phyloP scores from a whole-genome alignment of 2,113 vertebrate genomes.

The Alligator sinensis region DNA sequence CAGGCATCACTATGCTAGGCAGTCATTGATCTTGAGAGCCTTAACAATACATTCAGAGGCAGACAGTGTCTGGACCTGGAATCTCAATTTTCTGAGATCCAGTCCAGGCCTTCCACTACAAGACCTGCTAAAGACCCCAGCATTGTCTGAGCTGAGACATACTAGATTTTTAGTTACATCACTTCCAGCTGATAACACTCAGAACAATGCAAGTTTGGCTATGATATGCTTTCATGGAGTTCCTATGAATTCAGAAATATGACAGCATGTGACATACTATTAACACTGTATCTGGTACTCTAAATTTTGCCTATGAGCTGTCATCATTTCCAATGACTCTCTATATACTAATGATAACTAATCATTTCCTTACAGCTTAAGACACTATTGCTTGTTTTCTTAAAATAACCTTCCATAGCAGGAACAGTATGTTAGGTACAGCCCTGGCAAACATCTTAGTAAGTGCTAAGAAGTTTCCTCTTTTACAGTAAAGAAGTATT shows the following conservation, averaged over 20 bases:
- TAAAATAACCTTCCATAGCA: background rate
- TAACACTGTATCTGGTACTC: background rate
- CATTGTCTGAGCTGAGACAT: background rate
- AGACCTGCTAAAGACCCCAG: background rate
- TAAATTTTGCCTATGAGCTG: background rate
- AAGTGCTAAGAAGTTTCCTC: background rate
- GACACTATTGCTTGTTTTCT: background rate
- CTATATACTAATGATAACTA: background rate
- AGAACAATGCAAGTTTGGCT: background rate
- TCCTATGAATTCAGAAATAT: background rate
- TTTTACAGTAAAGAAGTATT: constrained; percentile 26
- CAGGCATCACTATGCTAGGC: background rate
- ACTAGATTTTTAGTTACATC: background rate
- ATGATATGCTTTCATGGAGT: background rate
- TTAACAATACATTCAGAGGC: background rate
- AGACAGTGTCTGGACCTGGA: background rate
- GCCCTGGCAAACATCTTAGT: background rate
- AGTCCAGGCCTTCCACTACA: background rate
- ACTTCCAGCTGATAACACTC: background rate
- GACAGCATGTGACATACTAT: background rate
- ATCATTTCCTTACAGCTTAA: background rate
- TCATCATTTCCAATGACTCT: background rate
- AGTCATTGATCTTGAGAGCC: background rate
- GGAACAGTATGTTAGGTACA: background rate
- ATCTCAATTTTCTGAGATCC: background rate